Evolutionary conservation across 2,113 vertebrate species (phyloP), one percentile per base, ranked within the genome.

Genomic region (Hyaena hyaena): DNA sequence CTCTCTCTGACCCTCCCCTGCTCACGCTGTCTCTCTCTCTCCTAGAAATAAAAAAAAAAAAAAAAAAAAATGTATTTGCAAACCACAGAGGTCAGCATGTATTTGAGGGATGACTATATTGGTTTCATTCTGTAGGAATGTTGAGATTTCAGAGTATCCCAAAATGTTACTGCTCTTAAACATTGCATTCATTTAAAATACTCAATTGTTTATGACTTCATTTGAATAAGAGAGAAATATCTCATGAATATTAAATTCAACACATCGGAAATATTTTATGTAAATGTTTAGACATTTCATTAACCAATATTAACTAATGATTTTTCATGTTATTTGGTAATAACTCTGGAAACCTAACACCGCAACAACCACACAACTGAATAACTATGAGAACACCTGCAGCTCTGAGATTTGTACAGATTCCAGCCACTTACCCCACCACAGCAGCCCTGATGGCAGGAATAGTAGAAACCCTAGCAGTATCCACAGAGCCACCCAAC

Each of bases 111-210:
- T 58, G 11, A 39, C 11, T 63, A 7, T 84, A 82, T 63, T 92
- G 53, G 43, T 92, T 97, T 86, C 9, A 86, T 43, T 92, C 69
- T 93, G 73, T 86, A 86, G 61, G 23, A 79, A 43, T 90, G 39
- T 69, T 95, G 61, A 89, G 10, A 94, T 76, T 69, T 95, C 73
- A 95, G 17, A 96, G n/a, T 65, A 31, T 73, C 53, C 26, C 55
- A 92, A 83, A 73, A 61, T 81, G 63, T 74, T 61, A 84, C 48
- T 94, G 28, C 31, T 95, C 14, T 95, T 90, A 73, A 90, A 48
- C 28, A 61, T 35, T 76, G n/a, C 23, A 79, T 50, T 83, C 33
- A 90, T 66, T 94, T 94, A 66, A 96, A 92, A 82, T 82, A 77
- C 19, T 77, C 53, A 48, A 16, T 76, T 90, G 61, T 71, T 95